phyloP scores from a whole-genome alignment of 2,888 invertebrate genomes.

The Ophion ellenae region DNA sequence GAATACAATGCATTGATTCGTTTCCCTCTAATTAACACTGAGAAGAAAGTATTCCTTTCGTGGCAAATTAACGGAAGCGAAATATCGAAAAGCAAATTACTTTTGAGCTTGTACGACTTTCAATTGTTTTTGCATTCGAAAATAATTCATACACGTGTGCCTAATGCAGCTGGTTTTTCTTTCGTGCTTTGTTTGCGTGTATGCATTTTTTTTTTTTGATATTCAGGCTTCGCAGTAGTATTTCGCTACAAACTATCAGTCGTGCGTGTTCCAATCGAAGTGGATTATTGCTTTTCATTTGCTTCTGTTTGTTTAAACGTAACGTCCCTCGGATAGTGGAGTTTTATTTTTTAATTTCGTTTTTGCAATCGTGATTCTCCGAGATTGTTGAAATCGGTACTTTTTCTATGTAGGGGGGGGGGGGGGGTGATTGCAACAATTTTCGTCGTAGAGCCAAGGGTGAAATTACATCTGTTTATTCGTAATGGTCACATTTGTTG shows the following conservation, averaged over 20 bases:
- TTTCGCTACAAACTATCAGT: constrained; percentile 72
- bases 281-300: constrained; percentile 67
- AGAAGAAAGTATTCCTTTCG: constrained; percentile 1
- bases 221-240: constrained; percentile 63
- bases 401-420: constrained; percentile 9
- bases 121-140: constrained; percentile 8
- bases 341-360: constrained; percentile 12
- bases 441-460: constrained; percentile 9
- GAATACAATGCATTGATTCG: constrained; percentile 15
- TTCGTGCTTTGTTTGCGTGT: background rate
- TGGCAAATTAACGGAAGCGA: constrained; percentile 17
- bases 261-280: constrained; percentile 67
- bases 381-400: constrained; percentile 16
- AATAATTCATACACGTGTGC: constrained; percentile 9
- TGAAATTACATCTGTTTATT: constrained; percentile 2
- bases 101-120: constrained; percentile 9
- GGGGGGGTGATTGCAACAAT: background rate
- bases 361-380: constrained; percentile 5
- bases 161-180: constrained; percentile 27
- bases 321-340: constrained; percentile 33
- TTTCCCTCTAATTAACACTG: background rate
- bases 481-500: constrained; percentile 21
- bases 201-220: constrained; percentile 54
- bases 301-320: constrained; percentile 23
- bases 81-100: constrained; percentile 17